These are phyloP conservation scores for Leptopilina clavipes DNA, from an alignment of 1,140 invertebrate species.

Conservation along the genomic window DNA sequence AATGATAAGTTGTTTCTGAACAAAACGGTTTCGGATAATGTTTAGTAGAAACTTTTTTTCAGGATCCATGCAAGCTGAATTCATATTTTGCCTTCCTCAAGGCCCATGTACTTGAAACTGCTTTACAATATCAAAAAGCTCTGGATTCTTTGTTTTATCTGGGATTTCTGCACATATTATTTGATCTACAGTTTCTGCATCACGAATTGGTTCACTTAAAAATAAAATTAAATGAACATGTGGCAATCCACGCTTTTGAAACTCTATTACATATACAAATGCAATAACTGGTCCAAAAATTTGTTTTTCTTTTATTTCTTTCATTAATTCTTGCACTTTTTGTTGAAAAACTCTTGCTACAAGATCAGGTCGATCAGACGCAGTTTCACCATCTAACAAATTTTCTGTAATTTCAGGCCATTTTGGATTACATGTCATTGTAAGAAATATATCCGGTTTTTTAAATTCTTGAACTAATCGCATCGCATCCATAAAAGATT, in stretches of 20 bases:
- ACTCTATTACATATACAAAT: slow-evolving; percentile 37
- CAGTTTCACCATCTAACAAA: slow-evolving; percentile 61
- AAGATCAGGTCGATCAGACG: slow-evolving; percentile 58
- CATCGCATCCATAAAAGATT: slow-evolving; percentile 42
- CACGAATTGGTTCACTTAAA: background rate
- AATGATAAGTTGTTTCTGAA: slow-evolving; percentile 37
- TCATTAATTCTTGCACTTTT: background rate
- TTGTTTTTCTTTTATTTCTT: background rate
- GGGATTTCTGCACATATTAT: slow-evolving; percentile 32
- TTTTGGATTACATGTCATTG: slow-evolving; percentile 42
- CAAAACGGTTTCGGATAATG: slow-evolving; percentile 52
- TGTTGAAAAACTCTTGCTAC: slow-evolving; percentile 15
- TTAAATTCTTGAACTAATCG: slow-evolving; percentile 36
- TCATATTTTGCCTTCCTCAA: slow-evolving; percentile 53
- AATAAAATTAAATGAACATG: background rate
- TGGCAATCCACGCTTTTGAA: slow-evolving; percentile 38
- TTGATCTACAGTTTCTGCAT: background rate
- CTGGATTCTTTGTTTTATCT: background rate
- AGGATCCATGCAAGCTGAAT: background rate
- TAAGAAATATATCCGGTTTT: slow-evolving; percentile 45
- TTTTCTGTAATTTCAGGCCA: slow-evolving; percentile 55
- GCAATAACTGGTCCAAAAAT: slow-evolving; percentile 14
- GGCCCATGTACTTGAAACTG: slow-evolving; percentile 61
- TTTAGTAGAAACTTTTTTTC: slow-evolving; percentile 46
- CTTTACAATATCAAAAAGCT: slow-evolving; percentile 43